These are phyloP conservation scores for Bemisia tabaci DNA, from an alignment of 1,140 invertebrate species.

Conservation along the genomic window DNA sequence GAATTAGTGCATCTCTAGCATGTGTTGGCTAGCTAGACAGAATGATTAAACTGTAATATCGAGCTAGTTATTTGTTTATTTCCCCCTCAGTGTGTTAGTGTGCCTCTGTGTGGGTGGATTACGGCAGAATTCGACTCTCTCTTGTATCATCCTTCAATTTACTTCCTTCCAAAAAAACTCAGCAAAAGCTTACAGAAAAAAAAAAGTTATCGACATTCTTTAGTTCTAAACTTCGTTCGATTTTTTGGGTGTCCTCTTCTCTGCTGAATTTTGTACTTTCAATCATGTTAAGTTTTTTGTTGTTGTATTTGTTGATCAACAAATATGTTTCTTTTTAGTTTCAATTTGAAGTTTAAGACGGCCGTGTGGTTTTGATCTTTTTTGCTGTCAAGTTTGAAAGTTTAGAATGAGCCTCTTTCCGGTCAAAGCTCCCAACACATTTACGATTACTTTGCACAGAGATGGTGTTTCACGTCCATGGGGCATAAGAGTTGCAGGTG, in stretches of 20 bases:
- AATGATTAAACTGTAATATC: background rate
- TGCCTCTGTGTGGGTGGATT: background rate
- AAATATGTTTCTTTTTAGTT: background rate
- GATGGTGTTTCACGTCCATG: constrained; percentile 62
- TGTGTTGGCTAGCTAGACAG: background rate
- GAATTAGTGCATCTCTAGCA: background rate
- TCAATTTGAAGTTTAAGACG: too few relatives aligned
- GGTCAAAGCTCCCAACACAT: constrained; percentile 29
- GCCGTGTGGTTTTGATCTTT: too few relatives aligned
- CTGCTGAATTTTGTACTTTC: too few relatives aligned
- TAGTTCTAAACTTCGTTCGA: too few relatives aligned
- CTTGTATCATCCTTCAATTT: too few relatives aligned
- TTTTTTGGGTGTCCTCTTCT: too few relatives aligned
- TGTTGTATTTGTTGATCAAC: background rate
- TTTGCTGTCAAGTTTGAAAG: too few relatives aligned
- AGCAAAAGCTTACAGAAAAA: too few relatives aligned
- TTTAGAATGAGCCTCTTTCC: constrained; percentile 2
- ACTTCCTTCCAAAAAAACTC: too few relatives aligned
- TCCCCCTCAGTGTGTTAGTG: background rate
- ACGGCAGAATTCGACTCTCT: background rate
- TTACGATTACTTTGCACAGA: constrained; percentile 58
- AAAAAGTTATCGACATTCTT: too few relatives aligned
- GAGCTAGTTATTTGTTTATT: background rate
- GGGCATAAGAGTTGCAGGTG: constrained; percentile 84
- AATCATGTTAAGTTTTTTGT: background rate